Percentiles rank a stretch among this genome's conserved stretches.
Evolutionary conservation across 2,888 invertebrate species (phyloP).

Genomic region (Dyspetes luteomarginatus): DNA sequence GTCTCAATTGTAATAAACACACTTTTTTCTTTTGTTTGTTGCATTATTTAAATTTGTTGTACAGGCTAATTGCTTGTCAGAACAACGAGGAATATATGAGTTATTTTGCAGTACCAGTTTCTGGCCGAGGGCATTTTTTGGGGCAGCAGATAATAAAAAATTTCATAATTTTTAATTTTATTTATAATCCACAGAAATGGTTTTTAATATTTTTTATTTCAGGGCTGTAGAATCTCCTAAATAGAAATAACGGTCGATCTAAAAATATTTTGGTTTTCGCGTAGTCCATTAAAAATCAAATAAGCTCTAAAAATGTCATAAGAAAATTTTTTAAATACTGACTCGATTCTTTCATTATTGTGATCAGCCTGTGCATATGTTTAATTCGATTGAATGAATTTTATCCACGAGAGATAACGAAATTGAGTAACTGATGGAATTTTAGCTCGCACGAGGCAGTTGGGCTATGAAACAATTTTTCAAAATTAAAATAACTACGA

Average conservation of each 20-base stretch:
- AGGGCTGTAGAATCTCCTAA: too few species aligned
- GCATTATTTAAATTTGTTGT: conserved; percentile 1
- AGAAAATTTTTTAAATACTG: too few species aligned
- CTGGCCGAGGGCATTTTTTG: not conserved
- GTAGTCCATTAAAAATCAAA: too few species aligned
- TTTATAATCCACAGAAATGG: too few species aligned
- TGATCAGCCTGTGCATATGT: too few species aligned
- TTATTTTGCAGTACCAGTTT: not conserved
- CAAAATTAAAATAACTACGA: conserved; percentile 1
- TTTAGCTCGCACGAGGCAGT: not conserved
- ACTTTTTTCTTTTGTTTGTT: not conserved
- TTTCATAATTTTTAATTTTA: not conserved
- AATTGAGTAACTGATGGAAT: not conserved
- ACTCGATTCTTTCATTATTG: too few species aligned
- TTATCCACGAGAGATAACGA: too few species aligned
- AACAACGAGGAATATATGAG: not conserved
- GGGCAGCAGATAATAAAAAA: not conserved
- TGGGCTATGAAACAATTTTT: conserved; percentile 26
- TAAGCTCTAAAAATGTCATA: too few species aligned
- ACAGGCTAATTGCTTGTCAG: conserved; percentile 28
- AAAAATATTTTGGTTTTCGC: too few species aligned
- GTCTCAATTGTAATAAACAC: conserved; percentile 62
- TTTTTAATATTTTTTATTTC: too few species aligned
- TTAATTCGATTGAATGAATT: too few species aligned
- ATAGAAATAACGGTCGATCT: too few species aligned